Evolutionary conservation across 2,888 invertebrate genomes (phyloP), one percentile per base, ranked within the genome.

Genomic region (Stegophylla sp.): DNA sequence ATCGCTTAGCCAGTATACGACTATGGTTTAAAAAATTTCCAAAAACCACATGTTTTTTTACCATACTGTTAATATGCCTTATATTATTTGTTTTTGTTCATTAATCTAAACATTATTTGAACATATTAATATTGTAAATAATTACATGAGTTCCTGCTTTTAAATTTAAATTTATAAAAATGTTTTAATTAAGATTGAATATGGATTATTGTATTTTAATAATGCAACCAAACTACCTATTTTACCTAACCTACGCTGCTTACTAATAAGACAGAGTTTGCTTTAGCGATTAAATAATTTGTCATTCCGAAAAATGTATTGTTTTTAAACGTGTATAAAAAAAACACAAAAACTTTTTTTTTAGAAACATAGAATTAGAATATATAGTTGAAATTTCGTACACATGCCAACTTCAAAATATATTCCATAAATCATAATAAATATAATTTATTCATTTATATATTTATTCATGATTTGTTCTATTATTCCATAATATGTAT

Each of bases 61-160:
- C 79, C 79, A 71, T 79, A 79, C 23, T 79, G n/a, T 71, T 79
- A 71, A 41, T 79, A 41, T 71, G 69, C 48, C 69, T 79, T 10
- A 59, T 73, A 82, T 17, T 81, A 56, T 81, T 82, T 63, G 79
- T 79, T 51, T 71, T 77, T 61, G 34, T 53, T n/a, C 71, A 79
- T 20, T 79, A 71, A 77, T 45, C 12, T 12, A 59, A 45, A 69
- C 17, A 20, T 66, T 26, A 23, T 61, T 61, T 10, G 15, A 28
- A 15, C 3, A 63, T 20, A 64, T 17, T 23, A 64, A 63, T n/a
- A n/a, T 63, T 34, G 17, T 75, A 20, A 10, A 15, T 48, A 34
- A 12, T 64, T 17, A 76, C 43, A 53, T 41, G 13, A 76, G 66
- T 76, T 76, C 53, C 41, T 66, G 64, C 51, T 34, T 64, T 5